Evolutionary conservation across 2,113 vertebrate genomes (phyloP).

Genomic region (Narcine bancroftii): DNA sequence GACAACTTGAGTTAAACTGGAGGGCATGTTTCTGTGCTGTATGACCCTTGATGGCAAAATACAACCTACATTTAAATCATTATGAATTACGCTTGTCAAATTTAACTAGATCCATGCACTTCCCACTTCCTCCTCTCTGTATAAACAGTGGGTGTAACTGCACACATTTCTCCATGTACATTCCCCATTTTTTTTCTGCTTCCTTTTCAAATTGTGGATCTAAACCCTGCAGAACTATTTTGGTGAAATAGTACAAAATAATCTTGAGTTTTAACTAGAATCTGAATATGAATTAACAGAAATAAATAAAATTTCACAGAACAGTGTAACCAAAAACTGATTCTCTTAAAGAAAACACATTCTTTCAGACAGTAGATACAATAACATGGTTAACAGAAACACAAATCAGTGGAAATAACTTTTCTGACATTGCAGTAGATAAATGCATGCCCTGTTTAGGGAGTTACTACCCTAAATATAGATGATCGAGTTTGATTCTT

Average conservation of each 20-base stretch:
- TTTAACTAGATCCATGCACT: background rate
- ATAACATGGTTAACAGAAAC: background rate
- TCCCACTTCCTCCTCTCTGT: background rate
- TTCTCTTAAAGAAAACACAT: background rate
- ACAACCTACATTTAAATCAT: conserved; percentile 22
- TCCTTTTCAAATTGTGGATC: background rate
- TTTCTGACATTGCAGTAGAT: background rate
- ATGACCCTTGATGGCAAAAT: background rate
- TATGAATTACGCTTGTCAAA: background rate
- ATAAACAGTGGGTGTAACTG: background rate
- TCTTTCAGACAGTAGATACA: background rate
- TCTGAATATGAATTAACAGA: background rate
- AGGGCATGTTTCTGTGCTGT: too few species aligned
- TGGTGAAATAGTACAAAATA: background rate
- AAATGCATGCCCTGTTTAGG: background rate
- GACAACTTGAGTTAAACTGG: too few species aligned
- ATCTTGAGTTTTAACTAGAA: background rate
- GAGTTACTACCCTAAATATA: background rate
- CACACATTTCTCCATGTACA: background rate
- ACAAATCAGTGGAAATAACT: background rate
- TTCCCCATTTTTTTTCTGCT: background rate
- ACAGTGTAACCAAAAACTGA: background rate
- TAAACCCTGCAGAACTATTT: background rate
- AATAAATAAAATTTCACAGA: background rate
- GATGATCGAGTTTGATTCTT: background rate